Conservation (phyloP, 2,113 vertebrate species). For the Aptenodytes patagonicus region DNA sequence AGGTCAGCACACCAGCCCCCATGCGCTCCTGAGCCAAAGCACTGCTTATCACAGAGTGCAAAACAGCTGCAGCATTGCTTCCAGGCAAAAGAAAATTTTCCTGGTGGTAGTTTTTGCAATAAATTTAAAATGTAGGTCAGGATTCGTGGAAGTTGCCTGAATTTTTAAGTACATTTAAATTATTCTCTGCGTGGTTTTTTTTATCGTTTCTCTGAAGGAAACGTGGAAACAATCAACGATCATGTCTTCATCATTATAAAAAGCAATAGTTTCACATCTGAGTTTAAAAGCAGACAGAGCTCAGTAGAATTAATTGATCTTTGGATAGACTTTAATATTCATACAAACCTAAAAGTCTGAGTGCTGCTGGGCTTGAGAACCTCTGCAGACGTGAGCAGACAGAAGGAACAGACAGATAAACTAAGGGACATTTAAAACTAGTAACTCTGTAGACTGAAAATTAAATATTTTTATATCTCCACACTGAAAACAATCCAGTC, state of each 20-base stretch:
- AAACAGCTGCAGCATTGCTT: not conserved
- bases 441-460: not conserved
- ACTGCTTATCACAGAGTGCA: rapidly evolving
- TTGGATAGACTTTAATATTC: not conserved
- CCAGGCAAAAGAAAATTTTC: not conserved
- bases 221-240: not conserved
- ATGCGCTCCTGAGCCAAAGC: rapidly evolving
- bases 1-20: not conserved
- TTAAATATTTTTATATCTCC: not conserved
- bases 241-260: not conserved
- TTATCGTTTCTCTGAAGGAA: not conserved
- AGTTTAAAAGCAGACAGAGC: not conserved
- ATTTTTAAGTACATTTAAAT: not conserved
- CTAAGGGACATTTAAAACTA: not conserved
- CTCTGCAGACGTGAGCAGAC: not conserved
- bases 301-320: not conserved
- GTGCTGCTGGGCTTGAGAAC: not conserved
- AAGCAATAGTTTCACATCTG: not conserved
- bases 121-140: not conserved
- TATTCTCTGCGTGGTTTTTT: not conserved
- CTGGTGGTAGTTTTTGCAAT: not conserved
- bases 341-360: not conserved
- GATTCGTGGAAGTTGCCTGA: not conserved
- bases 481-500: not conserved
- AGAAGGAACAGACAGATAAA: not conserved